These are phyloP conservation scores for Thomomys bottae DNA, from an alignment of 2,113 vertebrate genomes.

Conservation along the genomic window DNA sequence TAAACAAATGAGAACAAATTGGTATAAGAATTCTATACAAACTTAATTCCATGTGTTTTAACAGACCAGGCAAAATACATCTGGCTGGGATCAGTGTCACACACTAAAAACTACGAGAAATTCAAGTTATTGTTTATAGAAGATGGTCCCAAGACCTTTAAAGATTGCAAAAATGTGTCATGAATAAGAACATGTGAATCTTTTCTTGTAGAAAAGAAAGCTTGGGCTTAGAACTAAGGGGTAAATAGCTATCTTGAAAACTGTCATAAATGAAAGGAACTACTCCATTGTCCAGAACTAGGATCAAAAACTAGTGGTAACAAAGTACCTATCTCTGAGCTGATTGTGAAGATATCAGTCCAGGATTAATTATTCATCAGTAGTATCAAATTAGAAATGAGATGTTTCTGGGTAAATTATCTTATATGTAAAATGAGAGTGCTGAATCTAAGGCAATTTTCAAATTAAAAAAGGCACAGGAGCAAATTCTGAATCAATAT, in stretches of 20 bases:
- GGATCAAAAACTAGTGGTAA: neutral
- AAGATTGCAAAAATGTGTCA: neutral
- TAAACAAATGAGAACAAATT: neutral
- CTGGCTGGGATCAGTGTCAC: neutral
- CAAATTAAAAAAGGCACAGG: neutral
- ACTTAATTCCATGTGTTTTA: neutral
- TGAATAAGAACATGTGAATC: neutral
- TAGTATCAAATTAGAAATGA: neutral
- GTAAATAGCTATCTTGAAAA: neutral
- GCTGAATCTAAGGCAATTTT: conserved; percentile 16
- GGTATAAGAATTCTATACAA: neutral
- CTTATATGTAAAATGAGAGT: neutral
- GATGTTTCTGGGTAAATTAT: neutral
- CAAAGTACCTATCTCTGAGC: neutral
- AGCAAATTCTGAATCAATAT: conserved; percentile 29
- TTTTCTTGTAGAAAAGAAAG: neutral
- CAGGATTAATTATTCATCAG: neutral
- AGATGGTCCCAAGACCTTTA: neutral
- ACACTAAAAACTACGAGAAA: neutral
- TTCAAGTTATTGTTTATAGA: too few species aligned
- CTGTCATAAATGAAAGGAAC: neutral
- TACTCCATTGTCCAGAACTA: neutral
- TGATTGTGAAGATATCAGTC: neutral
- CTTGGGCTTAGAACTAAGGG: neutral
- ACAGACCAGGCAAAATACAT: neutral